phyloP scores from a whole-genome alignment of 1,140 invertebrate genomes.

The Drosophila arawakana region DNA sequence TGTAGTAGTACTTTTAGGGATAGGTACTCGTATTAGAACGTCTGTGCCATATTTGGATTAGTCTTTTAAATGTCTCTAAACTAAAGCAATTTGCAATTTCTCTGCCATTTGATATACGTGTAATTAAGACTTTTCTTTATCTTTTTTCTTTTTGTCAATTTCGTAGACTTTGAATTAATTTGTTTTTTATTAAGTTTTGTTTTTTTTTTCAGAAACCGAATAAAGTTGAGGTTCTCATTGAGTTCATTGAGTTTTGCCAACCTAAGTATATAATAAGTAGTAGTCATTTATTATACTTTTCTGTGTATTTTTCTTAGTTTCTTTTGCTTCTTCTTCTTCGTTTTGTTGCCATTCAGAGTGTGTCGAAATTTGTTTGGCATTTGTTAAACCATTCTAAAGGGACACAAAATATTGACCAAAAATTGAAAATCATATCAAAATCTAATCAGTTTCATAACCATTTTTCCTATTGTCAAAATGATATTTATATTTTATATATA shows the following conservation, averaged over 20 bases:
- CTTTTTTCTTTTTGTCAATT: constrained; percentile 9
- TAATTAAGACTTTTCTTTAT: constrained; percentile 9
- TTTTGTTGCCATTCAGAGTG: constrained; percentile 23
- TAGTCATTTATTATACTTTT: background rate
- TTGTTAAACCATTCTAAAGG: constrained; percentile 37
- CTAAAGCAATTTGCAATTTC: constrained; percentile 42
- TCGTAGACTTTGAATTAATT: constrained; percentile 16
- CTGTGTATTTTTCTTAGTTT: background rate
- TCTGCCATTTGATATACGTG: constrained; percentile 27
- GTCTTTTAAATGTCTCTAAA: constrained; percentile 30
- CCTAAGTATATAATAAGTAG: background rate
- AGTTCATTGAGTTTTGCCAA: constrained; percentile 40
- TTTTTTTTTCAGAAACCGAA: constrained; percentile 63
- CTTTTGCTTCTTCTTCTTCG: background rate
- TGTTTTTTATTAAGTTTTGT: background rate
- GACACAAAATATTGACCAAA: constrained; percentile 29
- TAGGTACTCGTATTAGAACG: constrained; percentile 30
- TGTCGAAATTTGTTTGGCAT: constrained; percentile 18
- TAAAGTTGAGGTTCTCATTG: constrained; percentile 67
- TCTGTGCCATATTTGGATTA: constrained; percentile 22
- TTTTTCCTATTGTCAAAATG: constrained; percentile 59
- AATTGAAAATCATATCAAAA: constrained; percentile 43
- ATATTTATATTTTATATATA: constrained; percentile 34
- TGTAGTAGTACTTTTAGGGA: constrained; percentile 11
- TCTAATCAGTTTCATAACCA: constrained; percentile 40